Evolutionary conservation across 2,113 vertebrate genomes (phyloP).

Genomic region (Oxygymnocypris stewartii): DNA sequence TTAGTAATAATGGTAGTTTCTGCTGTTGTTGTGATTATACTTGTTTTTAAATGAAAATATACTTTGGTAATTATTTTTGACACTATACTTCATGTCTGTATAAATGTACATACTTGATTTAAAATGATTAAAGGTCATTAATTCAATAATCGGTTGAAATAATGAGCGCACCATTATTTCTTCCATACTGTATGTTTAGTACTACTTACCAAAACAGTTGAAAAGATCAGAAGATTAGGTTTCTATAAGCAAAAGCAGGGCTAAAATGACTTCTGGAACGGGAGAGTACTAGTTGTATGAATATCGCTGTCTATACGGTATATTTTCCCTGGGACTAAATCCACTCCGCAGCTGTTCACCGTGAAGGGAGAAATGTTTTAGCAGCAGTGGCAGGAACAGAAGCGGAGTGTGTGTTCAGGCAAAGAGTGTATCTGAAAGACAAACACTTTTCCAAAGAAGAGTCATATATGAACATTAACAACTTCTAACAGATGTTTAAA

Average conservation of each 20-base stretch:
- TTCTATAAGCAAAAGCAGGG: conserved; percentile 3
- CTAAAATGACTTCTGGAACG: conserved; percentile 44
- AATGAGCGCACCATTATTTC: neutral
- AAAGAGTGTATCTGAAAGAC: neutral
- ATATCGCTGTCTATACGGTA: conserved; percentile 57
- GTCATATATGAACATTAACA: neutral
- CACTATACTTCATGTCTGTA: conserved; percentile 58
- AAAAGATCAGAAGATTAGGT: neutral
- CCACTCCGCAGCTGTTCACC: conserved; percentile 71
- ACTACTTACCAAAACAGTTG: neutral
- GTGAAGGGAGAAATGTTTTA: conserved; percentile 45
- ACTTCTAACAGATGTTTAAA: neutral
- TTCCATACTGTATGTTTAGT: neutral
- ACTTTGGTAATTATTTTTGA: conserved; percentile 57
- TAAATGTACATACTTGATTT: conserved; percentile 77
- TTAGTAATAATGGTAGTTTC: neutral
- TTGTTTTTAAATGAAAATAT: conserved; percentile 50
- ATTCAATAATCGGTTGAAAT: neutral
- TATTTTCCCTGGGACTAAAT: conserved; percentile 68
- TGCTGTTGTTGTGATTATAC: conserved; percentile 35
- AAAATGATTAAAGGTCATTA: conserved; percentile 41
- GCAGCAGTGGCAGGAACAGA: neutral
- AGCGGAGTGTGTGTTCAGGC: neutral
- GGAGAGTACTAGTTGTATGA: conserved; percentile 48
- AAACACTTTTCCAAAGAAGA: neutral